Conservation (phyloP, 2,888 invertebrate genomes). For the Diaperis boleti region DNA sequence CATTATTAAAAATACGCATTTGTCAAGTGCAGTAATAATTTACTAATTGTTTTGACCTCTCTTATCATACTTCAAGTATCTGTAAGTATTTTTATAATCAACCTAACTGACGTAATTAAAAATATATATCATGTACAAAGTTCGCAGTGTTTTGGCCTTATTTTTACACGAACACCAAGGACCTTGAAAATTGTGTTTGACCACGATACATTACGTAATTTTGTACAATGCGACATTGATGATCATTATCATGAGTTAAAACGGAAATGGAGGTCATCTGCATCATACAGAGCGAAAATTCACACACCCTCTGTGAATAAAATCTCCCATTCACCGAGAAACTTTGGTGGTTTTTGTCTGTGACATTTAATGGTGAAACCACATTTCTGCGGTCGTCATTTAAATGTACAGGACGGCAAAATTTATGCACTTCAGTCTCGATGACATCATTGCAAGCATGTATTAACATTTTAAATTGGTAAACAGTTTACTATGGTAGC, state of each 20-base stretch:
- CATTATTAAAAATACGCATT: neutral
- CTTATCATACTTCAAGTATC: neutral
- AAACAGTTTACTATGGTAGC: slow-evolving; percentile 16
- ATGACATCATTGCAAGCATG: slow-evolving; percentile 20
- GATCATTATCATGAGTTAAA: too few species aligned
- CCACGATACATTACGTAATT: too few species aligned
- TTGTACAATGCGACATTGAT: too few species aligned
- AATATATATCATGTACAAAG: neutral
- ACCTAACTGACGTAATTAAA: neutral
- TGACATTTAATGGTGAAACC: neutral
- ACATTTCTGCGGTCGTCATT: neutral
- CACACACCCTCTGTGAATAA: too few species aligned
- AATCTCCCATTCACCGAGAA: too few species aligned
- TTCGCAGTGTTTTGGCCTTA: neutral
- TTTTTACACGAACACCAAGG: too few species aligned
- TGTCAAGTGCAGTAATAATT: too few species aligned
- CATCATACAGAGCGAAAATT: too few species aligned
- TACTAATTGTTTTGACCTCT: neutral
- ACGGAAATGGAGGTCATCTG: too few species aligned
- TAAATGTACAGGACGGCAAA: slow-evolving; percentile 2
- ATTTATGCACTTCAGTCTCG: slow-evolving; percentile 8
- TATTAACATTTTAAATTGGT: slow-evolving; percentile 33
- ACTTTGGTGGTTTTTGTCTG: neutral
- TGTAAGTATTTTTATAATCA: neutral
- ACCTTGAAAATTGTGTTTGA: too few species aligned